Conservation (phyloP, 2,888 invertebrate genomes). For the Caenorhabditis doughertyi region DNA sequence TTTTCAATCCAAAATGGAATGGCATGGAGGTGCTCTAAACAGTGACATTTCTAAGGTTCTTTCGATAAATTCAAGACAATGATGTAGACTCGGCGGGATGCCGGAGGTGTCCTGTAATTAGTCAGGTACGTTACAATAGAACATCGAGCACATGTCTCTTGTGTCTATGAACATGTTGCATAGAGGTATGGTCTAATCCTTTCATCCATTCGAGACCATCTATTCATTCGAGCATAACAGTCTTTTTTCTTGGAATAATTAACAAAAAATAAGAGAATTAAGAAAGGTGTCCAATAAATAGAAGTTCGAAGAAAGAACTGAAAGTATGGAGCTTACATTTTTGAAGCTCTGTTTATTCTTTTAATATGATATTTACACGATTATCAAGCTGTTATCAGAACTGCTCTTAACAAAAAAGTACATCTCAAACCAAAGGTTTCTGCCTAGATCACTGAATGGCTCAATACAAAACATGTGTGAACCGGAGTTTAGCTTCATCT, state of each 20-base stretch:
- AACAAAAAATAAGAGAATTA: neutral
- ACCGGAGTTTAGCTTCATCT: no score
- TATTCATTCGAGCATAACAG: slow-evolving; percentile 52
- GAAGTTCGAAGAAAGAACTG: no score
- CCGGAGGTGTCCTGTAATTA: slow-evolving; percentile 45
- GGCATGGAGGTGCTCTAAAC: neutral
- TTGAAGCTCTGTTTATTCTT: no score
- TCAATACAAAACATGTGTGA: no score
- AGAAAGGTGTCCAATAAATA: neutral
- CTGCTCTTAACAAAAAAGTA: no score
- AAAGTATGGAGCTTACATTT: no score
- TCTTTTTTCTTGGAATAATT: neutral
- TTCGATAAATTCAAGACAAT: slow-evolving; percentile 30
- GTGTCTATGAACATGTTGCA: slow-evolving; percentile 39
- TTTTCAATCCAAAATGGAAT: no score
- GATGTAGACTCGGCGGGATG: slow-evolving; percentile 11
- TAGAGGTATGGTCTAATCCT: slow-evolving; percentile 36
- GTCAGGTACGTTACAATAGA: slow-evolving; percentile 35
- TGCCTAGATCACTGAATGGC: no score
- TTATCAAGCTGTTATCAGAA: no score
- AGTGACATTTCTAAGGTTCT: neutral
- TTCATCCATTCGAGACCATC: slow-evolving; percentile 27
- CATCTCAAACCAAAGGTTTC: no score
- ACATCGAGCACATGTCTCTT: slow-evolving; percentile 18
- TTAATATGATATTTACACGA: no score